These are phyloP conservation scores for Rhea pennata DNA, from an alignment of 2,113 vertebrate genomes.

Conservation along the genomic window DNA sequence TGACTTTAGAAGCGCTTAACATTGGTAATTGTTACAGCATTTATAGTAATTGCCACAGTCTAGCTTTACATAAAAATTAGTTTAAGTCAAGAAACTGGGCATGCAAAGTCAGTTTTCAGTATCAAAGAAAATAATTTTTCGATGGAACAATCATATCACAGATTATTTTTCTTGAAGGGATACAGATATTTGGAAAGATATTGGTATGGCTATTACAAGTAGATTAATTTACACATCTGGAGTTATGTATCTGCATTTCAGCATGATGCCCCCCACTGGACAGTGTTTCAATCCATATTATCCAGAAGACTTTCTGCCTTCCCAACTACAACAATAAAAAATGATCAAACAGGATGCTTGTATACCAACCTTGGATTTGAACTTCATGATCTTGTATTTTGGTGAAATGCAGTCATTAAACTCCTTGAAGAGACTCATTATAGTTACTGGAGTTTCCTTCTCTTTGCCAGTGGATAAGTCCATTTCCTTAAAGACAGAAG, in stretches of 20 bases:
- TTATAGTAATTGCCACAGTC: background rate
- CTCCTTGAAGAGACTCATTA: slow-evolving; percentile 96
- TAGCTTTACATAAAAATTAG: background rate
- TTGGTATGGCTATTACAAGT: background rate
- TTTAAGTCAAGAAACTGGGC: background rate
- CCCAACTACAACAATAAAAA: background rate
- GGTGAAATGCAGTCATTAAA: slow-evolving; percentile 88
- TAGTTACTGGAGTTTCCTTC: slow-evolving; percentile 79
- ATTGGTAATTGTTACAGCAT: background rate
- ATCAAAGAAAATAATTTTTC: background rate
- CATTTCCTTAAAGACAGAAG: slow-evolving; percentile 80
- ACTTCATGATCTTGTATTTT: slow-evolving; percentile 97
- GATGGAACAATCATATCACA: background rate
- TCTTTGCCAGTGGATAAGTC: slow-evolving; percentile 83
- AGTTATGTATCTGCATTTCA: background rate
- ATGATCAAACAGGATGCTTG: background rate
- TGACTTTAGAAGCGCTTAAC: background rate
- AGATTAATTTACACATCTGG: background rate
- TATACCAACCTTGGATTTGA: slow-evolving; percentile 92
- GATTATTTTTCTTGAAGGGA: background rate
- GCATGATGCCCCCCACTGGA: background rate
- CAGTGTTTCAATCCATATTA: background rate
- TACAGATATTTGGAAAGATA: background rate
- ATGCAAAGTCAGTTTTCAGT: background rate
- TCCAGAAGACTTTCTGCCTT: background rate